phyloP scores from a whole-genome alignment of 2,888 invertebrate genomes.

The Empis stercorea region DNA sequence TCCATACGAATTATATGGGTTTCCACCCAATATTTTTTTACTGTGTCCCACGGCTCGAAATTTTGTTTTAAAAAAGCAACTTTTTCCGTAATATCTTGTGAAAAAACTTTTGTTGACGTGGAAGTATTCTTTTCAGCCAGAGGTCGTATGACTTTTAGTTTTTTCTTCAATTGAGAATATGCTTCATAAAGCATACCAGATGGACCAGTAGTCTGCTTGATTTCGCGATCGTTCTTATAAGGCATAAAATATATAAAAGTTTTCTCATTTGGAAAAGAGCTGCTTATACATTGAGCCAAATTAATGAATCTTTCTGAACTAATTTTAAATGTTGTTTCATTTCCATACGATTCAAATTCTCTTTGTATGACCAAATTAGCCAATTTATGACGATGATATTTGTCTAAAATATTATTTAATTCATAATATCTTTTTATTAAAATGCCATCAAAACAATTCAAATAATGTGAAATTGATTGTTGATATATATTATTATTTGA shows the following conservation, averaged over 20 bases:
- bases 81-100: not conserved
- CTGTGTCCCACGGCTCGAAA: no score
- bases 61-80: not conserved
- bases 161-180: no score
- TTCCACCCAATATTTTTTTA: no score
- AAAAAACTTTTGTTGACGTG: not conserved
- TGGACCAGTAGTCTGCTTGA: no score
- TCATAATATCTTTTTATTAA: not conserved
- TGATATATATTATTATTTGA: not conserved
- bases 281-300: not conserved
- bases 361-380: not conserved
- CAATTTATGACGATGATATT: not conserved
- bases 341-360: not conserved
- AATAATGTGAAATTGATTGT: not conserved
- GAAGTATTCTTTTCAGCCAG: not conserved
- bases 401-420: not conserved
- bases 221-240: not conserved
- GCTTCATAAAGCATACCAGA: no score
- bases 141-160: not conserved
- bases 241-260: not conserved
- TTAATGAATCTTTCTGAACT: not conserved
- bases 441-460: not conserved
- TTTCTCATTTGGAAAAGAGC: not conserved
- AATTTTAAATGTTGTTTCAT: not conserved
- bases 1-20: not conserved